Base-by-base conservation (phyloP, 2,113 vertebrate species). In the Paedocypris sp. region DNA sequence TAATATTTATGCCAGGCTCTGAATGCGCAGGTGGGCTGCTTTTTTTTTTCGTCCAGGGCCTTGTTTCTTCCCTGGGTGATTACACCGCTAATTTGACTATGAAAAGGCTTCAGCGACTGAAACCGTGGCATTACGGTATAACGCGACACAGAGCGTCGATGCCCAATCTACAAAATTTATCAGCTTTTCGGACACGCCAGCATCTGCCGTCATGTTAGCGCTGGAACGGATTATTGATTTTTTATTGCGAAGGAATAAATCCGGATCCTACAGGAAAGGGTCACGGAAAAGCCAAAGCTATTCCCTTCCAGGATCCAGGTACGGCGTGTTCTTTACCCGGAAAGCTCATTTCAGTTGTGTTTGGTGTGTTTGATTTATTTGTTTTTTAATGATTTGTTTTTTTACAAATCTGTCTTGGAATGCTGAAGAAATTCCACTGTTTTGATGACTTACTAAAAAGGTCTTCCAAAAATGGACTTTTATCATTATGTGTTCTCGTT, bases 261-360 rank as follows among this genome's bases (percentile, higher is more conserved):
- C 41, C 23, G 28, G 22, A 23, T 42, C 38, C 23, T 42, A 53
- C 53, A 71, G 45, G 47, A 60, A 54, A 54, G 60, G 29, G 39
- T 71, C 69, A 47, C 56, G 69, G 64, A 71, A 71, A 64, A 56
- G 54, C 35, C 69, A 71, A 60, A 71, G 64, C 29, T 71, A 71
- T 42, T 67, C 60, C 6, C 54, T 71, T 48, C 53, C 33, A 54
- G 42, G 26, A 15, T 48, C 9, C 48, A 71, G 69, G 69, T 67
- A 71, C 48, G 20, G 18, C 23, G 48, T 16, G 12, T 49, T 15
- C 3, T 5, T 9, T 22, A 22, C 16, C 6, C 6, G 25, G n/a
- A 43, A 50, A 39, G 7, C 5, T 16, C 7, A 23, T 19, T 22
- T 62, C 16, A 42, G 13, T 51, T 3, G 8, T 9, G 32, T 2